Evolutionary conservation across 2,797 vertebrate species (phyloP), one percentile per base, ranked within the genome.

Genomic region (Florisuga fusca): DNA sequence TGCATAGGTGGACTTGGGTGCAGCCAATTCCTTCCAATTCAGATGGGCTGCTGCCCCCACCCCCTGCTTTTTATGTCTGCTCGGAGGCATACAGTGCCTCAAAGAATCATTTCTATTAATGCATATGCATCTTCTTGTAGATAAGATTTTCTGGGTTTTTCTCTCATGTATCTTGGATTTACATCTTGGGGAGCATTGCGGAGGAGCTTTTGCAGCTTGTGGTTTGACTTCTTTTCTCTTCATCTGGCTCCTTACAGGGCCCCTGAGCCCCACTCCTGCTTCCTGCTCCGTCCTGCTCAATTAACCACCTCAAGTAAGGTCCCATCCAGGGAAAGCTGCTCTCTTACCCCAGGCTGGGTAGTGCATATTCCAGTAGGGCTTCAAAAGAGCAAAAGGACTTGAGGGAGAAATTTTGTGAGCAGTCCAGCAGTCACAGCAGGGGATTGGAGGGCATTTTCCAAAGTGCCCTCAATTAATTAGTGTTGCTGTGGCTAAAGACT

Each of bases 391-490:
- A 80, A 25, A 75, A 3, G 36, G 66, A 53, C 87, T 89, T 20
- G 2, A 78, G 81, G 67, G 81, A 84, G 61, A 71, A 53, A 74
- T 80, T 84, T 8, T 78, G 87, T 46, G 51, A 83, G 53, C 59
- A 36, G 3, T 89, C 74, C 82, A 77, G 64, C 69, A 66, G 34
- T 55, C 87, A 76, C 88, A 93, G 90, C 89, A 74, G 93, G 89
- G 23, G 33, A 90, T 29, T 67, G 94, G 96, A 95, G 69, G 63
- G 69, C 75, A 36, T 89, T 96, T 96, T 95, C 73, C 64, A 38
- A 84, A 94, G 59, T 50, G 33, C 71, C 59, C 68, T 87, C 87
- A 75, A 51, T 92, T 97, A 96, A 91, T 92, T 86, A 94, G 45
- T 1, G 22, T 76, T 48, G 50, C 68, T 27, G 27, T 75, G 53